Base-by-base conservation (phyloP, 1,140 invertebrate genomes). In the Drosophila mauritiana region DNA sequence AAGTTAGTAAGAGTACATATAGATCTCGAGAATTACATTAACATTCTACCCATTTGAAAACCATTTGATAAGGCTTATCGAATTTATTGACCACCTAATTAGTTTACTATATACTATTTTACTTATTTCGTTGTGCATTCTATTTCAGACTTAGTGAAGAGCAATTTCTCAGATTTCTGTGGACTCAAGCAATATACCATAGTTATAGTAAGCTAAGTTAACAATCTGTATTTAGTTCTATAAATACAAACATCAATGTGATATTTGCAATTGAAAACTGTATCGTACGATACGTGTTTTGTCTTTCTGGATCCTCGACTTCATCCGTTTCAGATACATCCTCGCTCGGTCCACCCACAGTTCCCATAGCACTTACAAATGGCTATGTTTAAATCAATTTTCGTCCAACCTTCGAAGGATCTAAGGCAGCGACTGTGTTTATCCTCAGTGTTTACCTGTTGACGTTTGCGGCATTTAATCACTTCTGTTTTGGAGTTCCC, bases 381-480 rank as follows among this genome's bases (percentile, higher is more conserved):
- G 55, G 73, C 67, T 80, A 72, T 79, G 76, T 80, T 88, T 74
- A 80, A 88, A 80, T 89, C 73, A 88, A 80, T 83, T 80, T 79
- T 53, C 58, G 20, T 73, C 59, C 64, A 20, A n/a, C 8, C 12
- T 31, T 46, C 36, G 11, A 20, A 77, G 68, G 82, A 78, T 80
- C 81, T 84, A 53, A 70, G 65, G 40, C 48, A 34, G 80, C 64
- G 51, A 27, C 48, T 55, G 39, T 45, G 56, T 59, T 48, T 79
- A 31, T 48, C 25, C 31, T 55, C 36, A 65, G 34, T 69, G 48
- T 39, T 86, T 86, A 82, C 82, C 79, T 88, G 83, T 83, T 88
- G 82, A 86, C 61, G 82, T 81, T 81, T 52, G 42, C 83, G 46
- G 80, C 73, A 58, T 77, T 89, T 74, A 84, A 88, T 88, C 84